phyloP scores from a whole-genome alignment of 2,888 invertebrate genomes.

The Sphecodes monilicornis region DNA sequence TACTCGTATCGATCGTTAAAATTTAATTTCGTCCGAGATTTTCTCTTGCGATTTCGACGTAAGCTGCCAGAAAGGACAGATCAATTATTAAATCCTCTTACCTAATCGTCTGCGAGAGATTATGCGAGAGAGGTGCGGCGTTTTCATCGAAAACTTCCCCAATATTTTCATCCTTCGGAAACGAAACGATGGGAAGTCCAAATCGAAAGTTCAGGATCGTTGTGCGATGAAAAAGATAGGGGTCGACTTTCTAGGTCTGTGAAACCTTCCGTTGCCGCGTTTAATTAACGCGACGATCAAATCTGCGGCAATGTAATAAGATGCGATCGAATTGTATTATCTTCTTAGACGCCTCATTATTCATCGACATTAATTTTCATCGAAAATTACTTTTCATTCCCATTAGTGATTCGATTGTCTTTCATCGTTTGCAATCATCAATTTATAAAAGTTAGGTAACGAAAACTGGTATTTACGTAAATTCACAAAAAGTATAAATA shows the following conservation, averaged over 20 bases:
- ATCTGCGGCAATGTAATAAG: slow-evolving; percentile 33
- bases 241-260: slow-evolving; percentile 20
- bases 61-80: slow-evolving; percentile 1
- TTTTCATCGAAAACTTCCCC: slow-evolving; percentile 54
- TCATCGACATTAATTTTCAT: background rate
- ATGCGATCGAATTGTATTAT: background rate
- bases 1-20: slow-evolving; percentile 10
- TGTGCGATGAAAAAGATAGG: slow-evolving; percentile 32
- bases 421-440: background rate
- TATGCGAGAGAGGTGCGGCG: slow-evolving; percentile 32
- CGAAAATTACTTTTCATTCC: background rate
- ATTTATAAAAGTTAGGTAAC: too few species aligned
- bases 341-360: background rate
- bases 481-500: too few species aligned
- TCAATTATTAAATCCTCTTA: slow-evolving; percentile 64
- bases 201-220: slow-evolving; percentile 35
- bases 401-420: background rate
- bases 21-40: slow-evolving; percentile 31
- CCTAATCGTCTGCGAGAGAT: slow-evolving; percentile 61
- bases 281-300: slow-evolving; percentile 60
- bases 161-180: slow-evolving; percentile 58
- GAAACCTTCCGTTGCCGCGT: slow-evolving; percentile 22
- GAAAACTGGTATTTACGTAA: too few species aligned
- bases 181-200: slow-evolving; percentile 29
- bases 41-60: background rate